These are phyloP conservation scores for Campopleginae sp. DNA, from an alignment of 2,888 invertebrate genomes.

Conservation along the genomic window DNA sequence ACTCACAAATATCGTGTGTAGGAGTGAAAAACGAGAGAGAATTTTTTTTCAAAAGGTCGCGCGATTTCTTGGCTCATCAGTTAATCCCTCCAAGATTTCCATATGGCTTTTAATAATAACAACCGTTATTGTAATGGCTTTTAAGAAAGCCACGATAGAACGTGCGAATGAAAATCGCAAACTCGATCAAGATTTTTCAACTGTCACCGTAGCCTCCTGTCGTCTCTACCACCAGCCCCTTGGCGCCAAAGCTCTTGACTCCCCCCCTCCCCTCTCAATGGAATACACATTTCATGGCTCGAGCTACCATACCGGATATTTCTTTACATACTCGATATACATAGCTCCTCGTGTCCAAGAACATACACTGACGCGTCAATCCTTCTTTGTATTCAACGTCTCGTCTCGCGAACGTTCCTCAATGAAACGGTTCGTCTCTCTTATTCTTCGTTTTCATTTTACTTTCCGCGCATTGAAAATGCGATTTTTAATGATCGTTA, in stretches of 20 bases:
- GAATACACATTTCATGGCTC: constrained; percentile 69
- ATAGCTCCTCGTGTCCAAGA: constrained; percentile 20
- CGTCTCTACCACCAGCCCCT: background rate
- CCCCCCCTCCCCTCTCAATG: constrained; percentile 57
- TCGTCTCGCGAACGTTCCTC: constrained; percentile 27
- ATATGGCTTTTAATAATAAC: background rate
- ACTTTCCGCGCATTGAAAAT: background rate
- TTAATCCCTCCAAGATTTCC: background rate
- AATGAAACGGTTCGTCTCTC: constrained; percentile 10
- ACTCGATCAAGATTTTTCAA: constrained; percentile 5
- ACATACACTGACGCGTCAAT: constrained; percentile 44
- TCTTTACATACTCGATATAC: constrained; percentile 12
- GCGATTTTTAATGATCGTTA: background rate
- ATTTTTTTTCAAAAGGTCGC: background rate
- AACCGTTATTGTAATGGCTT: background rate
- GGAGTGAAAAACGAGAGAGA: background rate
- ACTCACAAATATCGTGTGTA: background rate
- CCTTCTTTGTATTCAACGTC: constrained; percentile 51
- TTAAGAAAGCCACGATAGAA: background rate
- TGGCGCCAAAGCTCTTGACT: constrained; percentile 61
- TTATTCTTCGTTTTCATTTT: background rate
- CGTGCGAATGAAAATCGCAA: background rate
- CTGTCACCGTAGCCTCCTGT: too few relatives aligned
- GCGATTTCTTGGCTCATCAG: background rate
- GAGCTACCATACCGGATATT: constrained; percentile 59